Base-by-base conservation (phyloP, 2,797 vertebrate genomes). In the Poecilia velifera region DNA sequence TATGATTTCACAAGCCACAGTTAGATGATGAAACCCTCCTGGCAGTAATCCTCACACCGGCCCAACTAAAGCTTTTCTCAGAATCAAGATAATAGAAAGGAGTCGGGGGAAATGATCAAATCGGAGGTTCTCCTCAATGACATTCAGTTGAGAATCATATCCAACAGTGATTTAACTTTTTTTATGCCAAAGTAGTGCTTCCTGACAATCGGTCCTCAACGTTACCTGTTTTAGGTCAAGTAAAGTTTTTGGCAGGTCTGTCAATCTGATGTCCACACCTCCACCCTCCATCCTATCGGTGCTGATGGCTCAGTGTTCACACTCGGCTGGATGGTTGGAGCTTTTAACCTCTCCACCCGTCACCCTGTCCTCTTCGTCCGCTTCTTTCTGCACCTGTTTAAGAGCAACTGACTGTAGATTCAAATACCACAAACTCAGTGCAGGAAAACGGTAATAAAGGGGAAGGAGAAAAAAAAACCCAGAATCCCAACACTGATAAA, bases 311-410 rank as follows among this genome's bases (percentile, higher is more conserved):
- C 25, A 16, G 9, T 72, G 51, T 87, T 89, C 57, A 84, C 81
- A 85, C 85, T 82, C 71, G 74, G 81, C 84, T 62, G 39, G 77
- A 64, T 51, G 62, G 62, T 77, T 73, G 68, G 31, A 71, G 79
- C 87, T 90, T 83, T 89, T 75, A 62, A 85, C 80, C 45, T 81
- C 82, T 84, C 81, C 80, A 76, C 85, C 79, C 79, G 88, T 90
- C 82, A 77, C 83, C 51, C 34, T 76, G 86, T 88, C 77, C 86
- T 88, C 41, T 79, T 76, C 68, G 82, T 87, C 86, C 43, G 46
- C 73, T 64, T 7, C 31, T 47, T 72, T 81, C 68, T 25, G 72
- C 74, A 31, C 74, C 45, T 28, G 3, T 6, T 68, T 43, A 49
- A 22, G 10, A 46, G 9, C 12, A 3, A 31, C 39, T 3, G 20